A percentile compares a stretch with the other conserved stretches of the same genome.
Conservation (phyloP, 2,113 vertebrate genomes). For the Hystrix cristata region DNA sequence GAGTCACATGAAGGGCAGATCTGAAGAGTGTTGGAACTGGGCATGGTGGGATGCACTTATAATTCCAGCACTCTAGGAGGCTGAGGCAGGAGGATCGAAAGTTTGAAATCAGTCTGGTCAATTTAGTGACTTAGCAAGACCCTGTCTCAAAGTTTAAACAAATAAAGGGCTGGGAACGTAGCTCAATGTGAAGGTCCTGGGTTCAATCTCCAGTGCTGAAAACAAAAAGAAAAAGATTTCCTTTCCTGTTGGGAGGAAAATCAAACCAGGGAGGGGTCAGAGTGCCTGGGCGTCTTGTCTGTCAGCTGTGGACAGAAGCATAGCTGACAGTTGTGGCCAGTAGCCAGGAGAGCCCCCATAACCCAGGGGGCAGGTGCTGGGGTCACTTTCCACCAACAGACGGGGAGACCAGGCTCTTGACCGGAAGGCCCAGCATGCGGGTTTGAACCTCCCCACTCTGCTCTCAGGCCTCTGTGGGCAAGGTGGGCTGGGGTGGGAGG, state of each 20-base stretch:
- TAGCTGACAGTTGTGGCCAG: rapidly evolving
- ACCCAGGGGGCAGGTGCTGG: rapidly evolving
- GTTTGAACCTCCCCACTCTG: not conserved
- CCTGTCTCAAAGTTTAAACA: not conserved
- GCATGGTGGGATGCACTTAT: not conserved
- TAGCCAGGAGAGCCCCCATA: rapidly evolving
- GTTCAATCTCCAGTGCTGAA: not conserved
- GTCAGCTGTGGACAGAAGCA: rapidly evolving
- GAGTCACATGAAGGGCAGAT: too few species aligned
- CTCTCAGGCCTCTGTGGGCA: rapidly evolving
- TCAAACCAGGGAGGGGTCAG: not conserved
- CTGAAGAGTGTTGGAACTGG: not conserved
- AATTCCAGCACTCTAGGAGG: not conserved
- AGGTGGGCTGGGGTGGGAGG: not conserved
- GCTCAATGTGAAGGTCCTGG: not conserved
- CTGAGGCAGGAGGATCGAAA: not conserved
- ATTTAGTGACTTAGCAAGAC: not conserved
- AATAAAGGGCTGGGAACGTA: not conserved
- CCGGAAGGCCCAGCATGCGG: not conserved
- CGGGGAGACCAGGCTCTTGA: not conserved
- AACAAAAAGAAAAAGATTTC: too few species aligned
- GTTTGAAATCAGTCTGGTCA: not conserved
- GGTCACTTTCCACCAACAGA: rapidly evolving
- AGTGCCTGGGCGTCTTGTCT: not conserved
- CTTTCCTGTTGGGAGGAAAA: too few species aligned